Percentiles rank a stretch among this genome's conserved stretches.
Evolutionary conservation across 2,888 invertebrate genomes (phyloP).

Genomic region (Bellardia pandia): DNA sequence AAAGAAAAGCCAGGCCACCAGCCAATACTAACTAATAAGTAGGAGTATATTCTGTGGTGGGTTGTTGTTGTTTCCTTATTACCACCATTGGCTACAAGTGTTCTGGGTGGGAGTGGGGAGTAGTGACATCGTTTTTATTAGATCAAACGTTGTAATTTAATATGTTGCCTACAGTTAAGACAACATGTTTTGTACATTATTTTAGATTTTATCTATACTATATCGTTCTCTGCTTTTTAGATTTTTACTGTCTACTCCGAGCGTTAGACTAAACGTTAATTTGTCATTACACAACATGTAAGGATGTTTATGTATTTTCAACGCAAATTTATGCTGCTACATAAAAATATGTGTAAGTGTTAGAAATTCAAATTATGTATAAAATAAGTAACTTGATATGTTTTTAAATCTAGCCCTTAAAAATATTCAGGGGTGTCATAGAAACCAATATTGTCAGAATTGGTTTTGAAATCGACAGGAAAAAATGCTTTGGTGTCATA

Average conservation of each 20-base stretch:
- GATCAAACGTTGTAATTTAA: conserved; percentile 29
- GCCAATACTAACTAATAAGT: neutral
- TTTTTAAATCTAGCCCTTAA: no score
- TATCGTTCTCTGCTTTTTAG: neutral
- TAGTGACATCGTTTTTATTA: conserved; percentile 8
- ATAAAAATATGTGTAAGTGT: no score
- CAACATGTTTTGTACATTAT: neutral
- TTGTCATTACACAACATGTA: neutral
- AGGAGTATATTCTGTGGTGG: neutral
- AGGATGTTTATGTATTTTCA: no score
- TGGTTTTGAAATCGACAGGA: no score
- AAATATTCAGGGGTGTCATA: no score
- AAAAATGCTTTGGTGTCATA: no score
- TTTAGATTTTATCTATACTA: neutral
- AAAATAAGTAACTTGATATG: no score
- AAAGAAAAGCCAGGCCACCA: neutral
- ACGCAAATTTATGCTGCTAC: no score
- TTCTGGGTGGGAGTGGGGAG: neutral
- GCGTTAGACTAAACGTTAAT: conserved; percentile 11
- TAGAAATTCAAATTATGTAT: no score
- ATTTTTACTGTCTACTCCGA: neutral
- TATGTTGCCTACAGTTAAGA: conserved; percentile 35
- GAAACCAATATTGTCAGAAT: no score
- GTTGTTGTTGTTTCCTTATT: conserved; percentile 12
- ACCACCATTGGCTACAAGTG: conserved; percentile 37